A percentile compares a stretch with the other conserved stretches of the same genome.
These are phyloP conservation scores for Poeciliopsis occidentalis DNA, from an alignment of 2,113 vertebrate species.

Conservation along the genomic window DNA sequence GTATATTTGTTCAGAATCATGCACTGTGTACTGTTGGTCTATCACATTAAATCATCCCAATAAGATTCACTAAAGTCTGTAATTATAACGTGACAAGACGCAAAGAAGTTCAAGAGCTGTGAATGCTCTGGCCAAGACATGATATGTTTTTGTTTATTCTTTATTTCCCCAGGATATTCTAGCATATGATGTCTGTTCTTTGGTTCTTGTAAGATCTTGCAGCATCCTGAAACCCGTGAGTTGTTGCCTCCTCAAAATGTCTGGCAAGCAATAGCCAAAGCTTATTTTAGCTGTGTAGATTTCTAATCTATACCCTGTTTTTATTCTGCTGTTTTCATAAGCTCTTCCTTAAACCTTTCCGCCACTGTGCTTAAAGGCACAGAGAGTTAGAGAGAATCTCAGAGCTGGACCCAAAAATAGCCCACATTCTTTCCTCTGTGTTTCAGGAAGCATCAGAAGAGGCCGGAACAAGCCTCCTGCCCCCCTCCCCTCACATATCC, in stretches of 20 bases:
- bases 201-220: neutral
- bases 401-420: conserved; percentile 76
- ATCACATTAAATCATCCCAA: neutral
- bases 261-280: conserved; percentile 9
- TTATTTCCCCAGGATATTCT: neutral
- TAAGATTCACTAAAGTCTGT: neutral
- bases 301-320: conserved; percentile 58
- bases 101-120: neutral
- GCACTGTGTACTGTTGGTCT: neutral
- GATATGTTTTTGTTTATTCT: neutral
- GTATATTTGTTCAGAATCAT: neutral
- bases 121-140: neutral
- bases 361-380: conserved; percentile 65
- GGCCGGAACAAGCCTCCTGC: conserved; percentile 62
- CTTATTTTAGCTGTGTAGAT: conserved; percentile 52
- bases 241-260: conserved; percentile 30
- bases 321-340: conserved; percentile 66
- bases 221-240: conserved; percentile 1
- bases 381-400: conserved; percentile 68
- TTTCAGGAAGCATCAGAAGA: conserved; percentile 76
- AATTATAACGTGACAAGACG: neutral
- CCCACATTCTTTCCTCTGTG: conserved; percentile 76
- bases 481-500: conserved; percentile 35
- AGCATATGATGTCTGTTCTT: neutral
- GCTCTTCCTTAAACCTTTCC: conserved; percentile 71